Conservation (phyloP, 2,113 vertebrate species). For the Toxotes jaculatrix region DNA sequence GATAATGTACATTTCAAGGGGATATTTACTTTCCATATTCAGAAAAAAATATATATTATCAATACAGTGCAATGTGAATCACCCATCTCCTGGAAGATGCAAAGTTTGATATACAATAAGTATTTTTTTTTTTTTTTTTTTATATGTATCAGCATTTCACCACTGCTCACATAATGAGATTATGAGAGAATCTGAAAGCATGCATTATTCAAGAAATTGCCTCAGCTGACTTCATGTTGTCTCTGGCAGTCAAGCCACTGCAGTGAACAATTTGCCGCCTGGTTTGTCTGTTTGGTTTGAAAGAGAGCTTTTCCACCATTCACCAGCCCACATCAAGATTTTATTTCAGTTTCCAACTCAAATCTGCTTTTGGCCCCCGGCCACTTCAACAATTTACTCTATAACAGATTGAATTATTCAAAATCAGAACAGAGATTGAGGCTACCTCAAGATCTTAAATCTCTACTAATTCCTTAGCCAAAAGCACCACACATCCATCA, state of each 20-base stretch:
- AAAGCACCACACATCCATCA: conserved; percentile 10
- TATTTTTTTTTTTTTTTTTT: not conserved
- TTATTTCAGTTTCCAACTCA: conserved; percentile 6
- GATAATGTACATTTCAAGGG: conserved; percentile 19
- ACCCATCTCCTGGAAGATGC: conserved; percentile 4
- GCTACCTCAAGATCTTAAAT: conserved; percentile 32
- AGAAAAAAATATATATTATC: not conserved
- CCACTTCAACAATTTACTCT: conserved; percentile 32
- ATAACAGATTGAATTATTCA: conserved; percentile 47
- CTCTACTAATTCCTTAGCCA: conserved; percentile 16
- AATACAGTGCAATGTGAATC: conserved; percentile 13
- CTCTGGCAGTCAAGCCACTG: conserved; percentile 1
- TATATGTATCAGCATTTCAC: conserved; percentile 16
- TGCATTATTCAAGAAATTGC: conserved; percentile 50
- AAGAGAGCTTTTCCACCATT: conserved; percentile 8
- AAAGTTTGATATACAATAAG: conserved; percentile 23
- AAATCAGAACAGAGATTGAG: conserved; percentile 50
- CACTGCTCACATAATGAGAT: conserved; percentile 27
- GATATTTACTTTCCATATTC: conserved; percentile 14
- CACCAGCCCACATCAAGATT: conserved; percentile 25
- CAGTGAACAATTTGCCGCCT: not conserved
- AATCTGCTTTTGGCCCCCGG: conserved; percentile 25
- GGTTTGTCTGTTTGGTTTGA: conserved; percentile 38
- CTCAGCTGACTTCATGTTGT: conserved; percentile 25
- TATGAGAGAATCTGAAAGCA: conserved; percentile 10